phyloP scores from a whole-genome alignment of 2,797 vertebrate species.

The Rhodeus uyekii region DNA sequence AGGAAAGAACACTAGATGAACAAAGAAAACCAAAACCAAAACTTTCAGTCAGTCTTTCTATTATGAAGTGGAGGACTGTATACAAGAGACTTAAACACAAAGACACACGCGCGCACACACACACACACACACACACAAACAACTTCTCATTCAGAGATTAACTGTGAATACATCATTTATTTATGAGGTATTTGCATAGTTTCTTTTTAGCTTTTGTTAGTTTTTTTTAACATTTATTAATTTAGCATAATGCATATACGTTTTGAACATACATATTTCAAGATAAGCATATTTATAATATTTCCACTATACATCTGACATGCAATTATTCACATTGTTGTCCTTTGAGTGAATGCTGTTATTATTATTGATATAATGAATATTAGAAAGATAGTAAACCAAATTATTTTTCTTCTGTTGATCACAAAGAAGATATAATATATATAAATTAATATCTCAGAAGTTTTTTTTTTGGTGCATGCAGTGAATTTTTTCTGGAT shows the following conservation, averaged over 20 bases:
- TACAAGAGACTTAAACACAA: conserved; percentile 10
- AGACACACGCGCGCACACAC: not conserved
- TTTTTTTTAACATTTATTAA: not conserved
- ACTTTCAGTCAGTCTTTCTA: conserved; percentile 12
- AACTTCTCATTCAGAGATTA: not conserved
- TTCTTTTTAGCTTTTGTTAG: not conserved
- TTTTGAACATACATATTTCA: not conserved
- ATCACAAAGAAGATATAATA: not conserved
- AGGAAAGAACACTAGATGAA: conserved; percentile 36
- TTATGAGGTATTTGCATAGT: not conserved
- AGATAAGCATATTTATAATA: not conserved
- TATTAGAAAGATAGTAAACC: not conserved
- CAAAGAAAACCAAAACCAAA: conserved; percentile 32
- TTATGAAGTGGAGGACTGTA: conserved; percentile 5
- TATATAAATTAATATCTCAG: not conserved
- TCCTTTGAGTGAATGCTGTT: not conserved
- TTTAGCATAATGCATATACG: not conserved
- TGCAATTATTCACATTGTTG: not conserved
- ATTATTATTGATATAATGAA: not conserved
- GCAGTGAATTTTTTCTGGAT: not conserved
- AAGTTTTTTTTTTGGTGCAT: not conserved
- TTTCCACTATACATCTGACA: not conserved
- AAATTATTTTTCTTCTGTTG: too few relatives aligned
- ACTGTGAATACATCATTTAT: not conserved
- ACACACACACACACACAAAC: not conserved